These are phyloP conservation scores for Spinus olivaceus DNA, from an alignment of 2,797 vertebrate genomes.

Conservation along the genomic window DNA sequence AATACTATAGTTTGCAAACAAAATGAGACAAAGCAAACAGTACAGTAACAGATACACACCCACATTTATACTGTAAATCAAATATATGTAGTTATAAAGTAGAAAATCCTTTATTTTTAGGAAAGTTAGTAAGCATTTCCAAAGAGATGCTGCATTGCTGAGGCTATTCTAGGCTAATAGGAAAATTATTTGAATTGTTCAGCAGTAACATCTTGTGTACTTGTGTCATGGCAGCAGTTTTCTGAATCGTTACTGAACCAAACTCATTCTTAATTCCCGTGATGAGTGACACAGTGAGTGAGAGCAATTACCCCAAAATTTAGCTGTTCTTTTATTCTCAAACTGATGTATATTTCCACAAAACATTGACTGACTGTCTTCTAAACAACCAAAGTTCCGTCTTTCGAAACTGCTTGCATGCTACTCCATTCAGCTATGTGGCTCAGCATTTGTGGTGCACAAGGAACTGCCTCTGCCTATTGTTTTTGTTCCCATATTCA, in stretches of 20 bases:
- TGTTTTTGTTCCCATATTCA: slow-evolving; percentile 12
- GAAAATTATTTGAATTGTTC: slow-evolving; percentile 5
- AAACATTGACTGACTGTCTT: background rate
- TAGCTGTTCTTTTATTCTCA: background rate
- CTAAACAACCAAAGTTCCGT: background rate
- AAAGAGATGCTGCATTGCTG: background rate
- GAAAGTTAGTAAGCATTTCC: background rate
- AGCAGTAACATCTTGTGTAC: background rate
- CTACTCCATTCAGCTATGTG: background rate
- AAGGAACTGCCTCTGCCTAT: background rate
- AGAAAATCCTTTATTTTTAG: slow-evolving; percentile 14
- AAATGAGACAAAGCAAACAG: background rate
- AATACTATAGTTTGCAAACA: background rate
- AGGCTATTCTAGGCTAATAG: background rate
- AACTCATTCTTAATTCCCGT: background rate
- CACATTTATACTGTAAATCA: background rate
- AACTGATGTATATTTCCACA: background rate
- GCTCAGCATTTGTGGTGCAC: background rate
- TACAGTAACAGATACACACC: background rate
- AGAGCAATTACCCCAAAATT: slow-evolving; percentile 13
- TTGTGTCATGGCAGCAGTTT: background rate
- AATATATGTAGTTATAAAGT: background rate
- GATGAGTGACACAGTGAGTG: slow-evolving; percentile 17
- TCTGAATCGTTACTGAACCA: background rate
- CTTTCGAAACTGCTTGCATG: background rate